phyloP scores from a whole-genome alignment of 2,888 invertebrate species.

The Buathra laborator region DNA sequence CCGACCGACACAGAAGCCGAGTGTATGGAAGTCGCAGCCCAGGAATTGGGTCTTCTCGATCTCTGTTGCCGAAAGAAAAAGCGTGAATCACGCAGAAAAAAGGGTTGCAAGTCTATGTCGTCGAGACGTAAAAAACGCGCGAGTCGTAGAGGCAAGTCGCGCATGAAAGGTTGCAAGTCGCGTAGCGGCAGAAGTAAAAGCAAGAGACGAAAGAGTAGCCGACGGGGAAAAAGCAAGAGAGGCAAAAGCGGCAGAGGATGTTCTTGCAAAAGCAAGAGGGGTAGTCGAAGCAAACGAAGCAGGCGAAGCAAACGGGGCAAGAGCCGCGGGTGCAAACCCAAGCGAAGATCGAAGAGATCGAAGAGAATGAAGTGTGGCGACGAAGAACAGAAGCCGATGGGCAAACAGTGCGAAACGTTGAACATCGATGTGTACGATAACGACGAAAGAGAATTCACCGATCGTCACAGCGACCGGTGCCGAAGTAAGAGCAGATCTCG shows the following conservation, averaged over 20 bases:
- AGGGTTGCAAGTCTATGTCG: constrained; percentile 52
- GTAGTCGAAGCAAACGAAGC: constrained; percentile 41
- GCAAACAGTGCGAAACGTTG: constrained; percentile 37
- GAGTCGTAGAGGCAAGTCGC: constrained; percentile 41
- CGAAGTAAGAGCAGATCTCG: constrained; percentile 52
- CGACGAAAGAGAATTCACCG: constrained; percentile 17
- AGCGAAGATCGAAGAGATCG: constrained; percentile 34
- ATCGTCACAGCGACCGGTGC: constrained; percentile 7
- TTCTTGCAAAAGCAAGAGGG: constrained; percentile 11
- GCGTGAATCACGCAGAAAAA: constrained; percentile 57
- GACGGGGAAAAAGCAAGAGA: constrained; percentile 19
- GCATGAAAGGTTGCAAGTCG: constrained; percentile 29
- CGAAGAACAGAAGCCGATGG: constrained; percentile 14
- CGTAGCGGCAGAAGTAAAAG: constrained; percentile 21
- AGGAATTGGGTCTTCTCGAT: constrained; percentile 76
- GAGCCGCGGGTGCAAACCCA: constrained; percentile 43
- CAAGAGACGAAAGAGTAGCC: constrained; percentile 1
- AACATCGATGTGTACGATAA: constrained; percentile 34
- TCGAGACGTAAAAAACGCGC: constrained; percentile 46
- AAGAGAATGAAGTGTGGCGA: constrained; percentile 32
- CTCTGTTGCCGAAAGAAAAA: constrained; percentile 68
- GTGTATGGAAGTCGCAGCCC: constrained; percentile 73
- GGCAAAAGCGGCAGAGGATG: not conserved
- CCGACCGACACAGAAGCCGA: constrained; percentile 71
- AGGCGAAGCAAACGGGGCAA: constrained; percentile 37